Conservation (phyloP, 2,888 invertebrate species). For the Ditylenchus weischeri region DNA sequence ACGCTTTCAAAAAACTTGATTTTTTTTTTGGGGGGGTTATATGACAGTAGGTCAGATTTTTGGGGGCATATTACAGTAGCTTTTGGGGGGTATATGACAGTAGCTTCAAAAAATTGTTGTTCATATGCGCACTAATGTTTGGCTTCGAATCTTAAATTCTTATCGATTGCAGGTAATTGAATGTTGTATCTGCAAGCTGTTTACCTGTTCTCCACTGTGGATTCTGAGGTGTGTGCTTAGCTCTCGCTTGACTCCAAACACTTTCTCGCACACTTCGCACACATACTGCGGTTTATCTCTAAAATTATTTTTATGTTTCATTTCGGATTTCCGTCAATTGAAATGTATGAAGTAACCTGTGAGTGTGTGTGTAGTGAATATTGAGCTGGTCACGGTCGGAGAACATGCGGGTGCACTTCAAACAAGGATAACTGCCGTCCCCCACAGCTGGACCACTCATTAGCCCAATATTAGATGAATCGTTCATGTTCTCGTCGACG, state of each 20-base stretch:
- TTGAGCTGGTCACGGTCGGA: conserved; percentile 42
- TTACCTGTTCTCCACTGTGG: conserved; percentile 58
- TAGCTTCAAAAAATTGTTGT: no score
- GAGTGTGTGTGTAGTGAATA: conserved; percentile 58
- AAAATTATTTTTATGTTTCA: not conserved
- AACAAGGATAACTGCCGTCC: conserved; percentile 27
- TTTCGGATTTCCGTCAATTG: not conserved
- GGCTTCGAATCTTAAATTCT: no score
- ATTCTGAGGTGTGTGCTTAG: conserved; percentile 60
- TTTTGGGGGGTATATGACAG: no score
- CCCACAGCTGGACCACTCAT: conserved; percentile 4
- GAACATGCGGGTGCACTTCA: conserved; percentile 37
- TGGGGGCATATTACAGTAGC: no score
- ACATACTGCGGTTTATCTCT: conserved; percentile 57
- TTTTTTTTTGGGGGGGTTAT: no score
- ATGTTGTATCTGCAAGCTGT: no score
- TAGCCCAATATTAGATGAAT: conserved; percentile 18
- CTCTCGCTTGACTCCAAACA: conserved; percentile 60
- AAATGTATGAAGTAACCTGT: conserved; percentile 34
- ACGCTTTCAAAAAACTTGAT: no score
- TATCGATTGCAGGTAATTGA: no score
- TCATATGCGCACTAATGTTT: no score
- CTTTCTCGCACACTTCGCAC: conserved; percentile 59
- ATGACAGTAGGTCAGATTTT: no score
- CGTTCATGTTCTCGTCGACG: conserved; percentile 21